Conservation (phyloP, 2,797 vertebrate genomes). For the Syngnathus rostellatus region DNA sequence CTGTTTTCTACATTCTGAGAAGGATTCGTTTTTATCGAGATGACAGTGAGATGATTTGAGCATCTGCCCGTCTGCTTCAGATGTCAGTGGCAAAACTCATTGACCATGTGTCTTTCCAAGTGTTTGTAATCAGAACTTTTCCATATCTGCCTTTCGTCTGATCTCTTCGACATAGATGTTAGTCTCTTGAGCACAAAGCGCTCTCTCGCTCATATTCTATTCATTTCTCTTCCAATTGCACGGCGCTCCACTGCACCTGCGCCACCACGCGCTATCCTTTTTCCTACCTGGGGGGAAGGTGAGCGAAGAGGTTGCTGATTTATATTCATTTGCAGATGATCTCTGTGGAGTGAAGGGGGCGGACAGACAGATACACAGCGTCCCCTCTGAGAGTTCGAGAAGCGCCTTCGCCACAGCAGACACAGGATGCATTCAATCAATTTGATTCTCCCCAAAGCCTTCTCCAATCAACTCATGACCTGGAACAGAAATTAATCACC, state of each 20-base stretch:
- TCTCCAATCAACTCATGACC: conserved; percentile 58
- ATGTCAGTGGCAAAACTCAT: conserved; percentile 2
- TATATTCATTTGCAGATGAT: conserved; percentile 62
- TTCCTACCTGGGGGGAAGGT: conserved; percentile 66
- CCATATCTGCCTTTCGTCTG: conserved; percentile 20
- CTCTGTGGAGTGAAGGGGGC: conserved; percentile 38
- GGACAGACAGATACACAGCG: conserved; percentile 18
- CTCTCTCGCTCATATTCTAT: conserved; percentile 58
- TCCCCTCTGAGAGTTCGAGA: conserved; percentile 4
- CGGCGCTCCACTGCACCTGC: conserved; percentile 63
- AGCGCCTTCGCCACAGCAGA: conserved; percentile 29
- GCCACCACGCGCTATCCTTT: conserved; percentile 42
- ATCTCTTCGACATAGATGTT: conserved; percentile 18
- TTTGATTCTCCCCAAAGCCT: conserved; percentile 53
- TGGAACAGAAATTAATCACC: conserved; percentile 62
- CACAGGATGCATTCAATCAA: conserved; percentile 60
- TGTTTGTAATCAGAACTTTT: conserved; percentile 30
- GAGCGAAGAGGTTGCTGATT: conserved; percentile 54
- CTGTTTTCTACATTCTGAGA: background rate
- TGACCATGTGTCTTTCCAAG: conserved; percentile 1
- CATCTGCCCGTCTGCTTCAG: conserved; percentile 8
- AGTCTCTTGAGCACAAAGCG: conserved; percentile 37
- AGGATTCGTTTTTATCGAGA: background rate
- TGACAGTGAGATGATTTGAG: background rate
- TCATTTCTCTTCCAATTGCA: conserved; percentile 60